A percentile compares a stretch with the other conserved stretches of the same genome.
Conservation (phyloP, 2,888 invertebrate species). For the Eupithecia abbreviata region DNA sequence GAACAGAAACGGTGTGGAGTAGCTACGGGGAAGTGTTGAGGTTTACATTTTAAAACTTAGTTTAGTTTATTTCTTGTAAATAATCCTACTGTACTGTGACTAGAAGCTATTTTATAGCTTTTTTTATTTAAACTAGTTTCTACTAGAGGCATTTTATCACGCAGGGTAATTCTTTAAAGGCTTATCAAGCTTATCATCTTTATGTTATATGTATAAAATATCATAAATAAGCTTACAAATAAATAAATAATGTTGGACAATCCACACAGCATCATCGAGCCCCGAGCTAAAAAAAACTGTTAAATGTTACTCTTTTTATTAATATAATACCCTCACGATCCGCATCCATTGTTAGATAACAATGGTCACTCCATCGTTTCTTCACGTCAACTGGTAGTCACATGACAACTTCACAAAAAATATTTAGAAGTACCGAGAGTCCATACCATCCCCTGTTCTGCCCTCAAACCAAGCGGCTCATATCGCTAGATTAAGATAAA, state of each 20-base stretch:
- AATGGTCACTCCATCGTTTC: background rate
- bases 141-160: background rate
- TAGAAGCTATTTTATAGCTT: background rate
- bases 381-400: background rate
- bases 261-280: no score
- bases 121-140: background rate
- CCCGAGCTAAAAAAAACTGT: no score
- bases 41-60: background rate
- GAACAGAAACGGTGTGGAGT: conserved; percentile 52
- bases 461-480: conserved; percentile 62
- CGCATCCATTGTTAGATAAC: background rate
- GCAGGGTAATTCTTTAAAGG: background rate
- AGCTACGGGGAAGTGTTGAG: background rate
- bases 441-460: conserved; percentile 49
- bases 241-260: no score
- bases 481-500: conserved; percentile 82
- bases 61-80: background rate
- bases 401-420: background rate
- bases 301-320: no score
- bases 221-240: no score
- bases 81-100: background rate
- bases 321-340: no score
- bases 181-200: no score
- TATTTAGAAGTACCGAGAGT: conserved; percentile 37
- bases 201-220: no score